phyloP scores from a whole-genome alignment of 2,888 invertebrate genomes.

The Cryptocephalus moraei region DNA sequence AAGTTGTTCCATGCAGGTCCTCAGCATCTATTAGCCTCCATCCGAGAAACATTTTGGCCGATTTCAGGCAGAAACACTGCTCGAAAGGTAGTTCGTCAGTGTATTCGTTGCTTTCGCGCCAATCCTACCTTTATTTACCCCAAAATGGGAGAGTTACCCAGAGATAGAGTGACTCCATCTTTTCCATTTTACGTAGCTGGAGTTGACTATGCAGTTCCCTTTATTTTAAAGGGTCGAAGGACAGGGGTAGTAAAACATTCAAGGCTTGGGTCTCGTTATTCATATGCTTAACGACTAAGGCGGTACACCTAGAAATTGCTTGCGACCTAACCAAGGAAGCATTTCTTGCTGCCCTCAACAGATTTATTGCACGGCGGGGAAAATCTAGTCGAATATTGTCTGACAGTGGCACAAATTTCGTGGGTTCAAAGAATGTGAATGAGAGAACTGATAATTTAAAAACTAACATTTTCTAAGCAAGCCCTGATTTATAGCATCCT shows the following conservation, averaged over 20 bases:
- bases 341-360: constrained; percentile 15
- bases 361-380: constrained; percentile 20
- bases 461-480: too few species aligned
- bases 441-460: too few species aligned
- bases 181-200: constrained; percentile 11
- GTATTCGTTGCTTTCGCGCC: constrained; percentile 10
- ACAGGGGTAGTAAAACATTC: constrained; percentile 2
- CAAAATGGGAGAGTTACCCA: constrained; percentile 12
- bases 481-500: too few species aligned
- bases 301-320: constrained; percentile 20
- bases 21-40: constrained; percentile 8
- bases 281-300: constrained; percentile 12
- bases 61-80: constrained; percentile 10
- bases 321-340: constrained; percentile 13
- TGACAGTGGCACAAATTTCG: constrained; percentile 19
- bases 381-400: constrained; percentile 12
- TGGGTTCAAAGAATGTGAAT: too few species aligned
- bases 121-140: constrained; percentile 6
- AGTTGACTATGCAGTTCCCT: constrained; percentile 13
- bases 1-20: constrained; percentile 12
- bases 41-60: constrained; percentile 18
- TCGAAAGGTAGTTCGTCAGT: constrained; percentile 9
- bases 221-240: constrained; percentile 3
- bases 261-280: constrained; percentile 11
- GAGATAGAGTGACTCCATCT: constrained; percentile 4